Base-by-base conservation (phyloP, 2,888 invertebrate genomes). In the Quadriops clusia region DNA sequence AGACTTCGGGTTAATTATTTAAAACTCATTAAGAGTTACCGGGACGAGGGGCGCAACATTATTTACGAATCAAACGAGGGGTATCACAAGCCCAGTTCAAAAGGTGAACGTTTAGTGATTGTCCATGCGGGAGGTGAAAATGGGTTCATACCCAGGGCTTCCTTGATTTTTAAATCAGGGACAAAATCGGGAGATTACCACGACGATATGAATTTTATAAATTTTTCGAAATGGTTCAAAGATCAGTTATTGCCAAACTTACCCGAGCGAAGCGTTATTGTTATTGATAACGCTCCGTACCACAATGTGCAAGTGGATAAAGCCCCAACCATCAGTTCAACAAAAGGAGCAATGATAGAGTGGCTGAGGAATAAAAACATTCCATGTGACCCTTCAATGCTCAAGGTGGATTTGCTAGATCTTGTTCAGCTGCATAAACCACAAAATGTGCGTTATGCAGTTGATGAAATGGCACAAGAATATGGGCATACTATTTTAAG, bases 161-260 rank as follows among this genome's bases (percentile, higher is more conserved):
- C n/a, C n/a, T n/a, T n/a, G n/a, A n/a, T n/a, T n/a, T n/a, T 13
- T 15, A 26, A 20, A 16, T 28, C 27, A 9, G n/a, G 14, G 8
- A 20, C 17, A 0, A 46, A 43, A 36, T 26, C 36, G 4, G 44
- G 46, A 3, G 49, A 50, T 28, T 46, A 46, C 15, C 46, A 49
- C 25, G 43, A 44, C 10, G 39, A 47, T 26, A 50, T 49, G 44
- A 51, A 49, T 36, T 39, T 16, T 18, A 36, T 40, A n/a, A 46
- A 45, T 35, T 52, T 44, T 23, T 38, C 39, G 23, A 44, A 42
- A 35, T 50, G 47, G 47, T 20, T 50, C 2, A 26, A 32, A 9
- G 40, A 33, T 6, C 37, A 47, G 30, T 31, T 50, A 15, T 31
- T 48, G 2, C 50, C 50, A 3, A 50, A 50, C 28, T 17, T 51